A percentile compares a stretch with the other conserved stretches of the same genome.
These are phyloP conservation scores for Teleogryllus oceanicus DNA, from an alignment of 2,888 invertebrate species.

Conservation along the genomic window DNA sequence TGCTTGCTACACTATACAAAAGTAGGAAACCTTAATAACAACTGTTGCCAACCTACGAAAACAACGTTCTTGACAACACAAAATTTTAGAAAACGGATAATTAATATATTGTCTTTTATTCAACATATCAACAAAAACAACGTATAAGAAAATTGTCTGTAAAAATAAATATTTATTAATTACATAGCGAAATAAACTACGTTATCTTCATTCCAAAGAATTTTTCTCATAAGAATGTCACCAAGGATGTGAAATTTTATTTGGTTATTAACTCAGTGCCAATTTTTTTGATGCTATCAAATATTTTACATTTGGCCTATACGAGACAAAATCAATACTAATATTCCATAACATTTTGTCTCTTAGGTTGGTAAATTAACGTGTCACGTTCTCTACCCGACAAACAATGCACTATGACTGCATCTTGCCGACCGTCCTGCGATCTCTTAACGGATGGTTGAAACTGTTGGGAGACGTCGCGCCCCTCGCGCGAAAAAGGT, in stretches of 20 bases:
- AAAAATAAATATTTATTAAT: no score
- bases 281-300: background rate
- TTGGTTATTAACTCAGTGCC: background rate
- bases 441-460: background rate
- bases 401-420: background rate
- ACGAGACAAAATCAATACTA: background rate
- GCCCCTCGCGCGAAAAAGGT: background rate
- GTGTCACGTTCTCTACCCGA: background rate
- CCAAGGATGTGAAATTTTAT: background rate
- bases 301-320: background rate
- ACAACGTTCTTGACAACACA: background rate
- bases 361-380: background rate
- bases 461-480: background rate
- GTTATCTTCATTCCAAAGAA: background rate
- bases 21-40: constrained; percentile 18
- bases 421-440: background rate
- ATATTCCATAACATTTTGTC: background rate
- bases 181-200: background rate
- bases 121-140: no score
- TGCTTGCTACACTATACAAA: constrained; percentile 22
- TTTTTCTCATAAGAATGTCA: background rate
- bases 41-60: background rate
- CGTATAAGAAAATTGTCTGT: no score
- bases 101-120: no score
- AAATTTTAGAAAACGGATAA: background rate